phyloP scores from a whole-genome alignment of 2,888 invertebrate species.

The Nebria brevicollis region DNA sequence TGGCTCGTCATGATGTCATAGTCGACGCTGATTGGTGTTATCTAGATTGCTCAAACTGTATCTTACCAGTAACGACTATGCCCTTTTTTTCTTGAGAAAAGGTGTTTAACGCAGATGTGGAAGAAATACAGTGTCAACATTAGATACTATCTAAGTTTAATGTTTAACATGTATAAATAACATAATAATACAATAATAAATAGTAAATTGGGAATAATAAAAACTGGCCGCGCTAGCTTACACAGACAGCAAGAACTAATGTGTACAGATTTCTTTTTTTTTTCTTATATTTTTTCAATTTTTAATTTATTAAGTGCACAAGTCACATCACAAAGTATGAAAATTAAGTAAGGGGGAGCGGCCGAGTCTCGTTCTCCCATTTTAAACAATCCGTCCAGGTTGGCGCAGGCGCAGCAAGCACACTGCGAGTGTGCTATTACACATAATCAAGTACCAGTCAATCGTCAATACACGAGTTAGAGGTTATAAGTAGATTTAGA shows the following conservation, averaged over 20 bases:
- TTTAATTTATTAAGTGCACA: conserved; percentile 44
- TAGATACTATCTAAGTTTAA: conserved; percentile 47
- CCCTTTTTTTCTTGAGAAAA: conserved; percentile 18
- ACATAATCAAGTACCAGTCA: neutral
- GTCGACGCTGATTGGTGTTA: conserved; percentile 19
- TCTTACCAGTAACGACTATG: conserved; percentile 44
- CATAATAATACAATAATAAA: conserved; percentile 47
- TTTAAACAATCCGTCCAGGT: conserved; percentile 1
- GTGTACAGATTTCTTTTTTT: conserved; percentile 27
- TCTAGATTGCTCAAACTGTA: conserved; percentile 47
- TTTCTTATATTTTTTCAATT: conserved; percentile 20
- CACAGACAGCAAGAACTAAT: conserved; percentile 47
- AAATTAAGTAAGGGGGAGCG: conserved; percentile 28
- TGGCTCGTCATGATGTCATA: neutral
- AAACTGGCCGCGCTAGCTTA: conserved; percentile 45
- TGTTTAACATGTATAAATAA: conserved; percentile 48
- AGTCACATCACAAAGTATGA: conserved; percentile 47
- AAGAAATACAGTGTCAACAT: conserved; percentile 43
- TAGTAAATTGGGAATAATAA: conserved; percentile 47
- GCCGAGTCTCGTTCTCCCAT: conserved; percentile 1
- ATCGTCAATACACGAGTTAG: conserved; percentile 1
- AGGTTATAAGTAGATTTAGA: conserved; percentile 1
- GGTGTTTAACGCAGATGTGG: conserved; percentile 32
- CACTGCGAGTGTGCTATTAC: neutral
- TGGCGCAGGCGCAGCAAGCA: conserved; percentile 9